Evolutionary conservation across 2,888 invertebrate genomes (phyloP).

Genomic region (Xylophagus ater): DNA sequence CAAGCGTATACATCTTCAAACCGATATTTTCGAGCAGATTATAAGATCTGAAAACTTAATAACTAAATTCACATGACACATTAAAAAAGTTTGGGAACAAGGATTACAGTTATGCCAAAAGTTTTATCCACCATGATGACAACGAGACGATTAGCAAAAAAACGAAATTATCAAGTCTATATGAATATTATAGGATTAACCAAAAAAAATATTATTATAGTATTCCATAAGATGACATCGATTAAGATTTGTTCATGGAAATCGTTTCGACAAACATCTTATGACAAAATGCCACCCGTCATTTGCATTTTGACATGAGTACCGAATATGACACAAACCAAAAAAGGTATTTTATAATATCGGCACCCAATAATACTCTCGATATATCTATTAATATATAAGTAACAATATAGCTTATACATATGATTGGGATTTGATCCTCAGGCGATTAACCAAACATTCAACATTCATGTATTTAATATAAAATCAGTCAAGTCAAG

Average conservation of each 20-base stretch:
- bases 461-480: no score
- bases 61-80: no score
- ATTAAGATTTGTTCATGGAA: not conserved
- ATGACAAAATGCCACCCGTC: constrained; percentile 15
- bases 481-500: no score
- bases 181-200: no score
- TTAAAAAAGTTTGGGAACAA: no score
- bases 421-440: not conserved
- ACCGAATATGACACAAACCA: constrained; percentile 4
- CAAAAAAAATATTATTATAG: no score
- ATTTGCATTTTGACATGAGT: constrained; percentile 7
- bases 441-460: constrained; percentile 7
- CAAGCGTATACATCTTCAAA: no score
- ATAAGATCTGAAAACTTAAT: no score
- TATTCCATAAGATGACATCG: not conserved
- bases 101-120: no score
- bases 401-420: not conserved
- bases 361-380: constrained; percentile 7
- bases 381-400: not conserved
- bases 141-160: not conserved
- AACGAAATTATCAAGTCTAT: not conserved
- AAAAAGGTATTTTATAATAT: constrained; percentile 4
- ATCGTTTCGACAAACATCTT: not conserved
- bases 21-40: no score
- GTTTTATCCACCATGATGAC: not conserved